A percentile compares a stretch with the other conserved stretches of the same genome.
Conservation (phyloP, 2,888 invertebrate genomes). For the Drosophila pegasa region DNA sequence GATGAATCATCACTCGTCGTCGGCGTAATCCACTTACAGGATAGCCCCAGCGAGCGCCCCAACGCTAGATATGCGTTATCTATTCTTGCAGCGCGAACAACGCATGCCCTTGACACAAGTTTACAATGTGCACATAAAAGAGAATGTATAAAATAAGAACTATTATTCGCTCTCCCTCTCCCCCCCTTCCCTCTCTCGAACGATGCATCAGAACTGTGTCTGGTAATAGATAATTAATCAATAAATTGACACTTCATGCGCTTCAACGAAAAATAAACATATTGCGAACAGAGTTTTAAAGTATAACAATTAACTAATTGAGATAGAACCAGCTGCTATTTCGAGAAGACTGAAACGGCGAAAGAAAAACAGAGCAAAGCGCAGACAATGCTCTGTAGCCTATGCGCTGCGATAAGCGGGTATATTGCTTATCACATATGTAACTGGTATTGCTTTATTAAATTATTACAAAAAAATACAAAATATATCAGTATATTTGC, state of each 20-base stretch:
- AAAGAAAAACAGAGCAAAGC: background rate
- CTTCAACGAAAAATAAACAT: slow-evolving; percentile 5
- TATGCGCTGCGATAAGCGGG: background rate
- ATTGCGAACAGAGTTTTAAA: slow-evolving; percentile 1
- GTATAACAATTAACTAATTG: slow-evolving; percentile 47
- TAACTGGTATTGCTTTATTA: no score
- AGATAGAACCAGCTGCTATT: slow-evolving; percentile 35
- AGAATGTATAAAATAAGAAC: background rate
- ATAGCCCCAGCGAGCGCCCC: background rate
- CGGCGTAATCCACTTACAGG: background rate
- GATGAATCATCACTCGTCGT: slow-evolving; percentile 31
- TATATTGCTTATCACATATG: slow-evolving; percentile 4
- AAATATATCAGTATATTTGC: no score
- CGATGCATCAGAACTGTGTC: slow-evolving; percentile 11
- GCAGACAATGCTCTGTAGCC: slow-evolving; percentile 19
- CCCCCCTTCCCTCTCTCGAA: background rate
- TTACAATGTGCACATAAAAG: slow-evolving; percentile 1
- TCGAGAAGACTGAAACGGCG: slow-evolving; percentile 32
- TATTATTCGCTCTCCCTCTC: background rate
- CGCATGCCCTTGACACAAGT: slow-evolving; percentile 8
- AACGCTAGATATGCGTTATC: slow-evolving; percentile 8
- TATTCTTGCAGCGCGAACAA: background rate
- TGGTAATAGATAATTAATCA: slow-evolving; percentile 32
- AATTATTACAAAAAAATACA: no score
- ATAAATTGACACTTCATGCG: slow-evolving; percentile 32